Base-by-base conservation (phyloP, 2,888 invertebrate genomes). In the Pachydiplax longipennis region DNA sequence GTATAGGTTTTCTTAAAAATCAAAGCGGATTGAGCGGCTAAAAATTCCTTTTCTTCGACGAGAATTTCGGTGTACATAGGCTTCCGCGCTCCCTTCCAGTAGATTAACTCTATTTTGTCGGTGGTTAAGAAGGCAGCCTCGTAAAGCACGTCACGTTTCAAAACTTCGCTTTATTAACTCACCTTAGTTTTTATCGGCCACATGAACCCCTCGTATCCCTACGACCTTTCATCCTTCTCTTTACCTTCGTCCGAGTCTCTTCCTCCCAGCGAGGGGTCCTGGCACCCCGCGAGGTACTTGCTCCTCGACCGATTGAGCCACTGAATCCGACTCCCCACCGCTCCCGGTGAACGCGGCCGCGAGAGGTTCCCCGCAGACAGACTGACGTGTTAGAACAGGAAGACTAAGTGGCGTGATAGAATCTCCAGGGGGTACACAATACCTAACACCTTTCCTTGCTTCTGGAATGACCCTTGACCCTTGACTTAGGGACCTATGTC, bases 271-370 rank as follows among this genome's bases (percentile, higher is more conserved):
- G 65, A 87, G 87, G 61, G 87, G 87, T 87, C 87, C 61, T 22
- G 87, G 87, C 87, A 61, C 87, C 87, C 87, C 61, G 87, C 87
- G 87, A 87, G n/a, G 87, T n/a, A 61, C 87, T 35, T 31, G 13
- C 87, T 31, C 25, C 13, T 12, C 31, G 48, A 12, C 53, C 53
- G 18, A 48, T 48, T 31, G 22, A 35, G 61, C 61, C 35, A 35
- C 48, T 8, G 44, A 44, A 44, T 3, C 44, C 61, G 61, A 22
- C 8, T n/a, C 87, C 22, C 61, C 37, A n/a, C 87, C 25, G 87
- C 31, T 65, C 61, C 87, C 37, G 61, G 37, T 87, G n/a, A 31
- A 37, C 58, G 31, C 87, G 58, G 0, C 61, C 82, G 22, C 31
- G 87, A 61, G 87, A 87, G 87, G 87, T 13, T 37, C 87, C 87